A percentile compares a stretch with the other conserved stretches of the same genome.
Evolutionary conservation across 2,113 vertebrate genomes (phyloP).

Genomic region (human): DNA sequence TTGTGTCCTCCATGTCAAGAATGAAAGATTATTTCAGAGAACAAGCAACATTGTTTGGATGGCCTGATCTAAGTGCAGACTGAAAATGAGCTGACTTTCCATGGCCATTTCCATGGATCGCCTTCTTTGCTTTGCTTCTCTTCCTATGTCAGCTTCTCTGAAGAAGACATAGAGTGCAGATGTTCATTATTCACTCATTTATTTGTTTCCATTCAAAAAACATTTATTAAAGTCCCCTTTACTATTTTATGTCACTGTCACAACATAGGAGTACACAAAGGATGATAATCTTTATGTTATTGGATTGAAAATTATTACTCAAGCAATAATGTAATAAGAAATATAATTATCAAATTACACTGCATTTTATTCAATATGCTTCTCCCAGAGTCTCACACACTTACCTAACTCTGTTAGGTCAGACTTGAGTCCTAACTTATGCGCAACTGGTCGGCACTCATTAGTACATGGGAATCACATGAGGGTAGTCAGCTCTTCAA

Average conservation of each 20-base stretch:
- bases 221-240: background rate
- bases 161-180: background rate
- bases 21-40: background rate
- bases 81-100: background rate
- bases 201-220: background rate
- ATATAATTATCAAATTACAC: background rate
- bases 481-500: background rate
- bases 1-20: background rate
- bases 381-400: background rate
- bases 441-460: background rate
- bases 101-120: background rate
- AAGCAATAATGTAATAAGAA: background rate
- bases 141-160: background rate
- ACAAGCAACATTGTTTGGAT: background rate
- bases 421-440: background rate
- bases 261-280: background rate
- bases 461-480: background rate
- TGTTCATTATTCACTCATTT: background rate
- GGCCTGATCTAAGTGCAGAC: background rate
- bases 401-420: background rate
- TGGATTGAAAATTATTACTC: slow-evolving; percentile 4
- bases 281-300: background rate
- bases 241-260: background rate
- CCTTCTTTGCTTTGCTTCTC: background rate
- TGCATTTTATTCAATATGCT: background rate